Evolutionary conservation across 2,888 invertebrate species (phyloP), one percentile per base, ranked within the genome.

Genomic region (Trissonchulus sp.): DNA sequence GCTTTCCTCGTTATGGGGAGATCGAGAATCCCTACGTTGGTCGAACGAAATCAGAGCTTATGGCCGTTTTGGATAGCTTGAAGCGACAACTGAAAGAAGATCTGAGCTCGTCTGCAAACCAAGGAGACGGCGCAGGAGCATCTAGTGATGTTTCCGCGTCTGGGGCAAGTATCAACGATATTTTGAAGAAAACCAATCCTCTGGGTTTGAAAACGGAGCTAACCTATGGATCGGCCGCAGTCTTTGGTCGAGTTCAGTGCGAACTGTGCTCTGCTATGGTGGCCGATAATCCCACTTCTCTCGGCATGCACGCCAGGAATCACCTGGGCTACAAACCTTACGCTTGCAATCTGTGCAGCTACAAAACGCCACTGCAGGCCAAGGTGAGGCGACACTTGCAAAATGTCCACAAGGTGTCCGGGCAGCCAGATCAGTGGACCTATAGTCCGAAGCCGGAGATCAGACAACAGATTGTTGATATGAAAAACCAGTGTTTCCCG

Each of bases 261-360:
- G 33, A 33, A 34, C 2, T 31, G 1, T 71, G 63, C 33, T 28
- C 1, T 30, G 36, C 48, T 18, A 3, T 34, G 18, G 68, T 74
- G 48, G 74, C 75, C 34, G 71, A 72, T 28, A 69, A 75, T 63
- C 69, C 76, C 1, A 68, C 30, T 18, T 30, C 72, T 28, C 62
- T 76, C 28, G 76, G 68, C 23, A 28, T 74, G 65, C 76, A 76
- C 48, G 74, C 65, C 2, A 31, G 76, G 31, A 74, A 72, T 68
- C 76, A 76, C 48, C 62, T 74, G 63, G 68, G 62, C 48, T 76
- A 76, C 68, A 69, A 65, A 34, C 76, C 76, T 48, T 76, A 63
- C 63, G 33, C 62, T 63, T 76, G 76, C 34, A 35, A 65, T 36
- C 68, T 74, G 34, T 76, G 76, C 68, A 63, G 68, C 28, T 76